Evolutionary conservation across 2,113 vertebrate genomes (phyloP), one percentile per base, ranked within the genome.

Genomic region (Chaetops frenatus): DNA sequence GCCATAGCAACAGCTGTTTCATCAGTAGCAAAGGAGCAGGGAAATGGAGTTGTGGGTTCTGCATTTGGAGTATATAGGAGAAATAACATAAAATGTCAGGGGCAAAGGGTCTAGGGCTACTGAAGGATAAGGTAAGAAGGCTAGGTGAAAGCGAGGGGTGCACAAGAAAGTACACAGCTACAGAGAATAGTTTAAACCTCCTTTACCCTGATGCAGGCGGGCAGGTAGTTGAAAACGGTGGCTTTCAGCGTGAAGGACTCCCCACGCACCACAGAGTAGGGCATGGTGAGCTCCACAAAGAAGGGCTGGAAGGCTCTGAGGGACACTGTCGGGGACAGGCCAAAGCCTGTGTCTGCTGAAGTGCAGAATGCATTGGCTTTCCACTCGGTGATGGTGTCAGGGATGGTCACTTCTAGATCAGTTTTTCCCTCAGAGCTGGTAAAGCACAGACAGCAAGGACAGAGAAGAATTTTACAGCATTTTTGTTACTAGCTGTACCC

Each of bases 371-470:
- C 97, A 20, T 97, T 98, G 1, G 98, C 98, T 95, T 99, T 98
- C 99, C 99, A 99, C 38, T 98, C 98, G 0, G 98, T 99, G 97
- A 99, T 99, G 96, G 99, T 98, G 94, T 99, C 99, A 5, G 99
- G 99, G 77, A 98, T 97, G 4, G 92, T 98, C 48, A 98, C 70
- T 27, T 71, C 81, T 13, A 99, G 31, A 7, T 97, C 94, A 60
- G 96, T 96, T 19, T 60, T 95, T 48, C 99, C 98, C 21, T 97
- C 94, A 2, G 95, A 91, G 51, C 99, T 99, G 94, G 20, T 62
- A 24, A 60, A 5, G 51, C 3, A 16, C 54, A 65, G 10, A 62
- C 15, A 79, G 6, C 14, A 82, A 85, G 48, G 60, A 85, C 16
- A 88, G 19, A 61, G 9, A 6, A 86, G 6, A 78, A 42, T 73